Percentiles rank a stretch among this genome's conserved stretches.
phyloP scores from a whole-genome alignment of 2,113 vertebrate genomes.

The Pelecanoides urinatrix region DNA sequence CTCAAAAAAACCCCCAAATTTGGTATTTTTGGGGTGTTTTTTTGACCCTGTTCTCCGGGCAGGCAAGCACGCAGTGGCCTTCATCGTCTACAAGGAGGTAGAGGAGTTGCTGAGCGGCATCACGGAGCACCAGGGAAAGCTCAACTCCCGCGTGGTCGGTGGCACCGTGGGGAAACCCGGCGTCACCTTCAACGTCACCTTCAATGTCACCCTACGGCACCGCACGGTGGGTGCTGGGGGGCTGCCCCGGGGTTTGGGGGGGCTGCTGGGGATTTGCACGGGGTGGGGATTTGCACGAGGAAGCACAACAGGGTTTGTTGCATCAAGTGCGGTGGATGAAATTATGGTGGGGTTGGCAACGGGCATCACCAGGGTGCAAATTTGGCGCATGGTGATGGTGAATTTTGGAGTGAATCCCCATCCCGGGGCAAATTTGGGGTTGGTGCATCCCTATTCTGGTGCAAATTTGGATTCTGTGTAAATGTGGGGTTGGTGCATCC shows the following conservation, averaged over 20 bases:
- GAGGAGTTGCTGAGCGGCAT: background rate
- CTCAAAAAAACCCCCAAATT: background rate
- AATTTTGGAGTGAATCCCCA: background rate
- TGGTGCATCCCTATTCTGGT: background rate
- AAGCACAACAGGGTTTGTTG: background rate
- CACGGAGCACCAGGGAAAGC: rapidly evolving
- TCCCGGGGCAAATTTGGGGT: background rate
- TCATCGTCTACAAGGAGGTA: background rate
- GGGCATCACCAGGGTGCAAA: no score
- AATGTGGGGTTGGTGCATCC: no score
- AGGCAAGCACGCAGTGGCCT: background rate
- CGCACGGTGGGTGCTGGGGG: background rate
- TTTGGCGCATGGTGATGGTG: background rate
- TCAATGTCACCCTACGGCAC: slow-evolving; percentile 19
- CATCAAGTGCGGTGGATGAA: rapidly evolving
- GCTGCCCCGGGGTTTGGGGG: background rate
- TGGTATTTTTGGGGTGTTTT: background rate
- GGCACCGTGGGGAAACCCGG: background rate
- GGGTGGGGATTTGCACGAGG: background rate
- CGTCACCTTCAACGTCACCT: background rate
- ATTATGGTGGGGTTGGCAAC: no score
- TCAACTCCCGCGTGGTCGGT: slow-evolving; percentile 19
- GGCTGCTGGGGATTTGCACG: no score
- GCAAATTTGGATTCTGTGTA: background rate
- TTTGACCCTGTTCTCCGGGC: background rate